Evolutionary conservation across 2,113 vertebrate genomes (phyloP).

Genomic region (Pandion haliaetus): DNA sequence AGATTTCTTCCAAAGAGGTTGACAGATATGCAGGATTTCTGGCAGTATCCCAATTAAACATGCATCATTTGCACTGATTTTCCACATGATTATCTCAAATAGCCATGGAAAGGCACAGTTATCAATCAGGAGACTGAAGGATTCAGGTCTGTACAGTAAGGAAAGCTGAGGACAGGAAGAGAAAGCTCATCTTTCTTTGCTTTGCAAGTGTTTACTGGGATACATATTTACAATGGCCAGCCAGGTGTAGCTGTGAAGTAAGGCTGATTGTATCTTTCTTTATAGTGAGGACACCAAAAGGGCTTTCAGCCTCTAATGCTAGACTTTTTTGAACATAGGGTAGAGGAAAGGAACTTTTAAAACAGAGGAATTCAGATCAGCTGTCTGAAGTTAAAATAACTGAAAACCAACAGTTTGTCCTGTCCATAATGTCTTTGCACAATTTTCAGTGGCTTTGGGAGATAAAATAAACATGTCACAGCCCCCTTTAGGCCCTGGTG

Average conservation of each 20-base stretch:
- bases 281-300: neutral
- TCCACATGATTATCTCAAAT: constrained; percentile 64
- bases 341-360: neutral
- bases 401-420: neutral
- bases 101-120: constrained; percentile 31
- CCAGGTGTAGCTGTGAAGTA: neutral
- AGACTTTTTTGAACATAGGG: neutral
- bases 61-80: constrained; percentile 61
- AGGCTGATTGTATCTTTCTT: neutral
- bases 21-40: constrained; percentile 48
- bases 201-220: neutral
- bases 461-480: neutral
- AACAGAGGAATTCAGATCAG: neutral
- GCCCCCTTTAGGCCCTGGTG: neutral
- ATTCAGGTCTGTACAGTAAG: neutral
- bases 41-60: constrained; percentile 40
- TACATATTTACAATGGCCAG: neutral
- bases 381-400: neutral
- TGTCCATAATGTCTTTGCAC: neutral
- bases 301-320: neutral
- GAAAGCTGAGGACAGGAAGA: neutral
- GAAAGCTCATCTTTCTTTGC: neutral
- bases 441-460: neutral
- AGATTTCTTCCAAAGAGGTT: constrained; percentile 8
- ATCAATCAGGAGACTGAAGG: constrained; percentile 38